Percentiles rank a stretch among this genome's conserved stretches.
Conservation (phyloP, 2,113 vertebrate genomes). For the Nanorana parkeri region DNA sequence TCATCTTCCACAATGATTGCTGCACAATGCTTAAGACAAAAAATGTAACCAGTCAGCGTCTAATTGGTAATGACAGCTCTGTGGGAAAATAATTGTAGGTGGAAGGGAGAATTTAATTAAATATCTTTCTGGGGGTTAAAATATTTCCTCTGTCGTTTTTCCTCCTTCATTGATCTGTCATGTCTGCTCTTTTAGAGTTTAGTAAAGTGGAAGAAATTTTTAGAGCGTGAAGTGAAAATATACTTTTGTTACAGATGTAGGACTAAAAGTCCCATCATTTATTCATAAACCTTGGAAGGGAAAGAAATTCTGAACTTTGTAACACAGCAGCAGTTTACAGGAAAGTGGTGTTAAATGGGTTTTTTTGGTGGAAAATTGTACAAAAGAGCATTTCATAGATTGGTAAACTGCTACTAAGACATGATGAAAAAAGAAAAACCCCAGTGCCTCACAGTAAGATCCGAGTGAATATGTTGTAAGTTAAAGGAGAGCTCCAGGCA, state of each 20-base stretch:
- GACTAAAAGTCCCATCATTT: slow-evolving; percentile 47
- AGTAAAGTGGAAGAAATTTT: slow-evolving; percentile 35
- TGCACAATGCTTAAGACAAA: slow-evolving; percentile 27
- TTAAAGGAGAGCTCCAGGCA: too few relatives aligned
- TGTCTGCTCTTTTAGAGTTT: slow-evolving; percentile 23
- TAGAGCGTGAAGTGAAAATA: slow-evolving; percentile 49
- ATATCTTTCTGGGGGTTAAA: not conserved
- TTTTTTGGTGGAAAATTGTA: not conserved
- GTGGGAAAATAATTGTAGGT: slow-evolving; percentile 2
- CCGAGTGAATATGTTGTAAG: too few relatives aligned
- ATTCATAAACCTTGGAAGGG: slow-evolving; percentile 15
- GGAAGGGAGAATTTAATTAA: slow-evolving; percentile 19
- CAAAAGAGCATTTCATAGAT: not conserved
- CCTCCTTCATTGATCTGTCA: slow-evolving; percentile 36
- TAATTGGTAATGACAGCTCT: slow-evolving; percentile 38
- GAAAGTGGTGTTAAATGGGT: slow-evolving; percentile 19
- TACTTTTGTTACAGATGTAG: slow-evolving; percentile 46
- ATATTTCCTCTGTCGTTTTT: not conserved
- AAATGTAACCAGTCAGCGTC: slow-evolving; percentile 18
- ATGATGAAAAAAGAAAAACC: not conserved
- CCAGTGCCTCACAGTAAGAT: too few relatives aligned
- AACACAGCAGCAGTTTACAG: not conserved
- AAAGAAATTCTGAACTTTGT: not conserved
- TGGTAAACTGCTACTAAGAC: not conserved
- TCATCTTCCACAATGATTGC: slow-evolving; percentile 10